Base-by-base conservation (phyloP, 2,797 vertebrate species). In the Diplodus sargus region DNA sequence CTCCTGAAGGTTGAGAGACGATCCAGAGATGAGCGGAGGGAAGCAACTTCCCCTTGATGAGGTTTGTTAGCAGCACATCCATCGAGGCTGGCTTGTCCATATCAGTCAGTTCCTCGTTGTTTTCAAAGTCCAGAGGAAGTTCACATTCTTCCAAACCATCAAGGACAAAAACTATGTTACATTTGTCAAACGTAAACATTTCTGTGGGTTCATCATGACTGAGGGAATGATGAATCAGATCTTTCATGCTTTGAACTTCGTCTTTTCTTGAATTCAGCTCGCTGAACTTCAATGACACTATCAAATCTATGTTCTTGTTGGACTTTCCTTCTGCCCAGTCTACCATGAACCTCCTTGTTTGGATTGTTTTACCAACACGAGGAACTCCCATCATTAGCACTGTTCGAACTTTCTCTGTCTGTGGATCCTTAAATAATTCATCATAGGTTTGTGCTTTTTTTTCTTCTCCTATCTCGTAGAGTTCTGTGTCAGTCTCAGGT, bases 131-230 rank as follows among this genome's bases (percentile, higher is more conserved):
- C n/a, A 94, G 85, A 2, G 67, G 72, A 70, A 93, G 30, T 52
- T 76, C 0, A 8, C 82, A 91, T 76, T 90, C 0, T 72, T 94
- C 93, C 77, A 94, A 71, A 1, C 82, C 90, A 81, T 94, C 92
- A 3, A 92, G 89, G 53, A 93, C 43, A 56, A 93, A n/a, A n/a
- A n/a, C n/a, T n/a, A n/a, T n/a, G n/a, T n/a, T n/a, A n/a, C n/a
- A n/a, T n/a, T n/a, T n/a, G n/a, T n/a, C n/a, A n/a, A n/a, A n/a
- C n/a, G n/a, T n/a, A n/a, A n/a, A n/a, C n/a, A n/a, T n/a, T n/a
- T n/a, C n/a, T n/a, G n/a, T n/a, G n/a, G n/a, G n/a, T n/a, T n/a
- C n/a, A n/a, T n/a, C n/a, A n/a, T n/a, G 87, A 0, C 1, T 28
- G 11, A 90, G 45, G 18, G 74, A 80, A 4, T 22, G 0, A 3